phyloP scores from a whole-genome alignment of 2,888 invertebrate species.

The Notodonta dromedarius region DNA sequence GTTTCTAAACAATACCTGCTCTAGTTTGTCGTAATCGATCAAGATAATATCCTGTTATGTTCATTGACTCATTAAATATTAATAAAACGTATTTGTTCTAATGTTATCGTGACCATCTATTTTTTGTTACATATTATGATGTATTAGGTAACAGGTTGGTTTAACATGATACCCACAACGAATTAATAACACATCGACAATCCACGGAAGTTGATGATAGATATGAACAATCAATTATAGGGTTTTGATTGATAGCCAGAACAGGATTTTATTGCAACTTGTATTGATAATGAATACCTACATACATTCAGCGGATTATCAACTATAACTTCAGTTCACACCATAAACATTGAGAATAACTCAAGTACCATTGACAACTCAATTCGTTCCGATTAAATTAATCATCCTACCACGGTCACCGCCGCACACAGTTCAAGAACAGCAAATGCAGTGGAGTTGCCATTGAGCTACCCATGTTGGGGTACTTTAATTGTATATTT shows the following conservation, averaged over 20 bases:
- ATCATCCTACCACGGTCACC: constrained; percentile 11
- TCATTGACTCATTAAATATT: constrained; percentile 21
- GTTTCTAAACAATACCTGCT: constrained; percentile 3
- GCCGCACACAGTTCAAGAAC: constrained; percentile 7
- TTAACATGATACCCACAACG: not conserved
- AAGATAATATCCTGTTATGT: constrained; percentile 19
- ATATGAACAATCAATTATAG: not conserved
- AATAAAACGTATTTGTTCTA: constrained; percentile 26
- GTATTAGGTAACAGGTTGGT: not conserved
- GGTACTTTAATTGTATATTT: constrained; percentile 14
- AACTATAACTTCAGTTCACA: not conserved
- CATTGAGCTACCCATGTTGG: not conserved
- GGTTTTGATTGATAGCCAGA: not conserved
- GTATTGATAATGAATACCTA: too few species aligned
- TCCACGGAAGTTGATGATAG: not conserved
- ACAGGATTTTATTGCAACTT: too few species aligned
- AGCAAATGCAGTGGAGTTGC: not conserved
- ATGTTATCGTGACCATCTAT: constrained; percentile 20
- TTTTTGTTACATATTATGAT: constrained; percentile 17
- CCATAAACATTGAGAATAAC: not conserved
- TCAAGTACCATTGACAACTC: constrained; percentile 3
- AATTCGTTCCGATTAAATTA: constrained; percentile 5
- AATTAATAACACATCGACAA: not conserved
- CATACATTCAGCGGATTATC: too few species aligned
- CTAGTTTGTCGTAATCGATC: constrained; percentile 14